Percentiles rank a stretch among this genome's conserved stretches.
Evolutionary conservation across 2,113 vertebrate genomes (phyloP).

Genomic region (Dascyllus trimaculatus): DNA sequence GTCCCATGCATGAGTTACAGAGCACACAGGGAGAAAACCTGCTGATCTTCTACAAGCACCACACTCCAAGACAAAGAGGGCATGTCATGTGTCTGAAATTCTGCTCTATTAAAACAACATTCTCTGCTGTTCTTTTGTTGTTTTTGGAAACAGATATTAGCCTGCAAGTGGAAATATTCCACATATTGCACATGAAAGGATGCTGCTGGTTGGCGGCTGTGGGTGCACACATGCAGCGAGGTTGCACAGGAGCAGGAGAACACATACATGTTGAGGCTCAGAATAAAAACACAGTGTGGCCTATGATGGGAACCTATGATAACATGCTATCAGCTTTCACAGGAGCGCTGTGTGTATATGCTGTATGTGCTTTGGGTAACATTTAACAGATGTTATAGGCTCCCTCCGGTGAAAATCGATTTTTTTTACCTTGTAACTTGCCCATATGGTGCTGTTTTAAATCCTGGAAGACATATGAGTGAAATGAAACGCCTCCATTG

Average conservation of each 20-base stretch:
- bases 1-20: background rate
- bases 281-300: background rate
- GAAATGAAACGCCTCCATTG: too few species aligned
- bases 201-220: slow-evolving; percentile 8
- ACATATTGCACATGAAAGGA: slow-evolving; percentile 40
- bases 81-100: background rate
- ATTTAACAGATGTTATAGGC: slow-evolving; percentile 14
- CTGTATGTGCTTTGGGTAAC: slow-evolving; percentile 12
- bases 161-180: background rate
- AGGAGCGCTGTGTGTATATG: background rate
- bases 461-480: too few species aligned
- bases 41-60: slow-evolving; percentile 10
- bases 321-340: slow-evolving; percentile 15
- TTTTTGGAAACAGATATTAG: slow-evolving; percentile 13
- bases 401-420: too few species aligned
- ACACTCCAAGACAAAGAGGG: background rate
- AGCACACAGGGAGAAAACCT: background rate
- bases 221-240: background rate
- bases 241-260: slow-evolving; percentile 11
- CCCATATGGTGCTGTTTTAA: too few species aligned
- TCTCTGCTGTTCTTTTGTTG: slow-evolving; percentile 20
- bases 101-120: slow-evolving; percentile 15
- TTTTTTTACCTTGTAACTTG: too few species aligned
- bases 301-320: background rate
- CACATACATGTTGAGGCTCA: background rate